Evolutionary conservation across 2,888 invertebrate genomes (phyloP), one percentile per base, ranked within the genome.

Genomic region (Hesperia comma): DNA sequence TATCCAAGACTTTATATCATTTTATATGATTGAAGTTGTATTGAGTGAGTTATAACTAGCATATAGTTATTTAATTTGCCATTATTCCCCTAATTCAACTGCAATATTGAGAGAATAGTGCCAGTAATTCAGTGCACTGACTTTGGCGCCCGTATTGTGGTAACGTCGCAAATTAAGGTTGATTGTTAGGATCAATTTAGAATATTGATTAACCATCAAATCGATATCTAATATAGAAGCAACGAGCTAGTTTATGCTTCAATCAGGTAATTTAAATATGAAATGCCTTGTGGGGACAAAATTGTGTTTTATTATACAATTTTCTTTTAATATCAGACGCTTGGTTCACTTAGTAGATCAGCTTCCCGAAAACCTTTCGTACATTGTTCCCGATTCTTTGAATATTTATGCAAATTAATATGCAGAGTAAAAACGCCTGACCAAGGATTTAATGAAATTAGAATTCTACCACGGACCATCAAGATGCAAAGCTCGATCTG

Each of bases 401-500:
- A 32, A 37, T 33, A 60, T 46, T 43, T 33, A 46, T 19, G 41
- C 14, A 54, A 49, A 67, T 67, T 53, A 51, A 56, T 61, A 61
- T 62, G 37, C 62, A 55, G 40, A 51, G 61, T 43, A 67, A 57
- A 67, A 57, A 70, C 61, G 63, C 60, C 67, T 68, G 70, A 70
- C 71, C 71, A 55, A 49, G 51, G 67, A 37, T 58, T 71, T 69
- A 69, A 71, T 71, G 63, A 71, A 71, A 75, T 76, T 75, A 75
- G 74, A 75, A 77, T 76, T 74, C 74, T 56, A 53, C 66, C 61
- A 70, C 70, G 57, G 67, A 78, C 82, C 82, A 90, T 90, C 88
- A 86, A 82, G 82, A 90, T 90, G 88, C 85, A 87, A 88, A 89
- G 85, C 88, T 84, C 73, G 83, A 77, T 78, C 83, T 75, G 81